These are phyloP conservation scores for Globodera rostochiensis DNA, from an alignment of 1,140 invertebrate genomes.

Conservation along the genomic window DNA sequence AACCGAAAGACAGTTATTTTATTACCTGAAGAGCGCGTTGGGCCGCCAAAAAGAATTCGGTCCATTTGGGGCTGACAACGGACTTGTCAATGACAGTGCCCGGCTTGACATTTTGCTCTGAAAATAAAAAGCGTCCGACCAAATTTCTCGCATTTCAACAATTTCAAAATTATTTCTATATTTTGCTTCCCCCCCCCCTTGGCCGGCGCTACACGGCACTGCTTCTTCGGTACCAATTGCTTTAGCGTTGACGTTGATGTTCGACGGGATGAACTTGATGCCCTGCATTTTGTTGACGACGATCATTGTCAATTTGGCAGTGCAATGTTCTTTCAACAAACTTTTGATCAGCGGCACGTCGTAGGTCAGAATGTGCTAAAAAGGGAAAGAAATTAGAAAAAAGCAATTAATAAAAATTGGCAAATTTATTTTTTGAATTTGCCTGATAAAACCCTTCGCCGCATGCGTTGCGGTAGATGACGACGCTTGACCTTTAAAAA, in stretches of 20 bases:
- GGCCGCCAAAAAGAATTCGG: constrained; percentile 11
- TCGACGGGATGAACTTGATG: neutral
- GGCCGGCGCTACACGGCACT: too few relatives aligned
- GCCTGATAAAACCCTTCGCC: constrained; percentile 20
- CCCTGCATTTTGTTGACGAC: constrained; percentile 31
- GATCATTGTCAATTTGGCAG: constrained; percentile 14
- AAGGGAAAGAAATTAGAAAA: neutral
- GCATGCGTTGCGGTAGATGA: constrained; percentile 31
- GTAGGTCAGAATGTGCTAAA: constrained; percentile 22
- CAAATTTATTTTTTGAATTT: neutral
- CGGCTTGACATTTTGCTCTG: constrained; percentile 25
- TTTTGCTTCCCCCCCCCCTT: neutral
- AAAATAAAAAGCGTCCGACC: neutral
- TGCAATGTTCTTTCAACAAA: neutral
- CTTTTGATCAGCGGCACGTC: constrained; percentile 24
- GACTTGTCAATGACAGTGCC: constrained; percentile 28
- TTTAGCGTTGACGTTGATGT: constrained; percentile 9
- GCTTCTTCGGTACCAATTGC: neutral
- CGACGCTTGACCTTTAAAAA: constrained; percentile 16
- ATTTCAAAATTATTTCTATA: neutral
- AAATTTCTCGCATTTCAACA: too few relatives aligned
- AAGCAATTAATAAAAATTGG: neutral
- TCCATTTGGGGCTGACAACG: constrained; percentile 30
- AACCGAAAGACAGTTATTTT: neutral
- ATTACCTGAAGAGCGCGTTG: neutral